Evolutionary conservation across 2,113 vertebrate species (phyloP).

Genomic region (Peromyscus leucopus): DNA sequence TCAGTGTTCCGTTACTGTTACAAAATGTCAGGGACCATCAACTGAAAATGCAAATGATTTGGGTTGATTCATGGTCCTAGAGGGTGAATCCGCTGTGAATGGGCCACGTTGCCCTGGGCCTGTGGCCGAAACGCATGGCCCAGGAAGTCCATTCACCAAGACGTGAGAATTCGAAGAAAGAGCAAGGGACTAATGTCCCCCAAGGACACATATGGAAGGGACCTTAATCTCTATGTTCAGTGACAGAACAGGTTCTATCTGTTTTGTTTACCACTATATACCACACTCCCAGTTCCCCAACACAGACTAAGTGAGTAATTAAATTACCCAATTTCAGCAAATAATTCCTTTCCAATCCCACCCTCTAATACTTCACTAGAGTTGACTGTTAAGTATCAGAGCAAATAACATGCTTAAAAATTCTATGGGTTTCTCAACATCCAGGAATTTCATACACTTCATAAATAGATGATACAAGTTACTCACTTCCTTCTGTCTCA

Average conservation of each 20-base stretch:
- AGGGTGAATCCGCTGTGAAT: neutral
- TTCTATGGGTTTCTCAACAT: constrained; percentile 15
- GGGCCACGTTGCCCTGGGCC: neutral
- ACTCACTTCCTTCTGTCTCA: neutral
- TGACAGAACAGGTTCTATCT: neutral
- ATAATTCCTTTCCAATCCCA: constrained; percentile 14
- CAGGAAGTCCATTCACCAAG: neutral
- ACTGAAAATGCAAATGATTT: neutral
- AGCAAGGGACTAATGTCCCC: neutral
- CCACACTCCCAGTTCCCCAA: neutral
- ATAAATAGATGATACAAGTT: neutral
- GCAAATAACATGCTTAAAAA: neutral
- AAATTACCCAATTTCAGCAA: neutral
- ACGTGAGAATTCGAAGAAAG: neutral
- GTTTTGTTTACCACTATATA: neutral
- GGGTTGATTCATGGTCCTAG: neutral
- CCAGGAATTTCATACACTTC: neutral
- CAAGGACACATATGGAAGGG: too few relatives aligned
- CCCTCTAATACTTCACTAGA: neutral
- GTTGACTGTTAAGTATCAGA: constrained; percentile 1
- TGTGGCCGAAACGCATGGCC: neutral
- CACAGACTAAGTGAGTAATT: neutral
- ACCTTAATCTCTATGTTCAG: neutral
- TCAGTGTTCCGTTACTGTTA: neutral
- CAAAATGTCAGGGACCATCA: neutral